Percentiles rank a stretch among this genome's conserved stretches.
Conservation (phyloP, 2,113 vertebrate genomes). For the Hydrochoerus hydrochaeris region DNA sequence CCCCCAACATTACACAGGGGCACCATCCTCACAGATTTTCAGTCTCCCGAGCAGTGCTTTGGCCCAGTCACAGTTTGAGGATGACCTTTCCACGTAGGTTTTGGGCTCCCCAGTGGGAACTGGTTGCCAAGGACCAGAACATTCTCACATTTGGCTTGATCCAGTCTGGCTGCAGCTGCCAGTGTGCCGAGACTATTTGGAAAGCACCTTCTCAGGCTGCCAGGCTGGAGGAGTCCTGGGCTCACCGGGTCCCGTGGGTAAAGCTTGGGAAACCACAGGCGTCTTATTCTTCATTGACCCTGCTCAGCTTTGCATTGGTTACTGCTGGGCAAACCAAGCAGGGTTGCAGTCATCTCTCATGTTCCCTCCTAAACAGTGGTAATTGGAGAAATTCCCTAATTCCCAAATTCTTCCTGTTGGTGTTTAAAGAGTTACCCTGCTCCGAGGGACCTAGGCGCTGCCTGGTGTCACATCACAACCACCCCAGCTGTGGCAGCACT, state of each 20-base stretch:
- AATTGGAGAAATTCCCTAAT: background rate
- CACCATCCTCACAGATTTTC: conserved; percentile 4
- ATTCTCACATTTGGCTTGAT: conserved; percentile 25
- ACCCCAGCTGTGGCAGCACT: background rate
- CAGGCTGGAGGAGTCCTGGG: background rate
- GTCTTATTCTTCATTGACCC: background rate
- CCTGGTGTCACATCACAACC: background rate
- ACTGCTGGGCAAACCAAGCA: background rate
- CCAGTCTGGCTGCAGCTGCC: background rate
- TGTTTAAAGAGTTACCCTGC: background rate
- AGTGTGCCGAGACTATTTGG: background rate
- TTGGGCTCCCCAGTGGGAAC: background rate
- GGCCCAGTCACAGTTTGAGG: background rate
- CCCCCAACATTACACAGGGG: background rate
- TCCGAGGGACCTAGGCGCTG: background rate
- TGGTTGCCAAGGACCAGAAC: conserved; percentile 3
- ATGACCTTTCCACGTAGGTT: background rate
- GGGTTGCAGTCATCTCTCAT: background rate
- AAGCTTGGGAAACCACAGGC: background rate
- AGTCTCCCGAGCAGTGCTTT: conserved; percentile 54
- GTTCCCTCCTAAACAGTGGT: background rate
- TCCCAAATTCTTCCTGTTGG: background rate
- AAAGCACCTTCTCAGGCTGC: background rate
- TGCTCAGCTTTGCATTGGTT: background rate
- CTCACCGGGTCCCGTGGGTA: background rate